Base-by-base conservation (phyloP, 2,797 vertebrate genomes). In the Falco cherrug region DNA sequence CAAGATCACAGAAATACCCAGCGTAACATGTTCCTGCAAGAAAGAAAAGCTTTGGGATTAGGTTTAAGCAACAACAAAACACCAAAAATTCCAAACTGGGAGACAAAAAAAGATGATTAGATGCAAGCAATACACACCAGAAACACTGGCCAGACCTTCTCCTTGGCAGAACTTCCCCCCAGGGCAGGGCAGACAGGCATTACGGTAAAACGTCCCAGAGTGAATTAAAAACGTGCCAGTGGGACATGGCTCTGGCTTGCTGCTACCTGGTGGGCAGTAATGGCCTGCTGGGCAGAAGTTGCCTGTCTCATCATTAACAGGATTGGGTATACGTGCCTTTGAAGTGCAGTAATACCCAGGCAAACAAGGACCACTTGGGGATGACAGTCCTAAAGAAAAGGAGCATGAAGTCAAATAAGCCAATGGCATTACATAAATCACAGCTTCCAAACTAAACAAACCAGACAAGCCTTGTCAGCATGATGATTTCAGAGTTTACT, bases 1-100 rank as follows among this genome's bases (percentile, higher is more conserved):
- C 98, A 96, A 96, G 96, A 50, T 97, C 96, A 78, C 99, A 99
- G 96, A 98, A 98, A 97, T 98, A 99, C 9, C 99, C 99, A 43
- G 98, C 94, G 25, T 89, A 96, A 81, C 99, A 99, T 1, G 93
- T 90, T 56, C 99, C 99, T 99, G 53, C 13, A 89, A 56, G 47
- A 37, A 19, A 41, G 28, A 28, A 70, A 63, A 47, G 22, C 41
- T 33, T 54, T 6, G 3, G n/a, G 1, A 3, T 45, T 5, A 37
- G 28, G 5, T 16, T 37, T 39, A 33, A 57, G 47, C 28, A 70
- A 47, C 0, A 13, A 74, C 31, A 17, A 50, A 87, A 56, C 5
- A 19, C 2, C 4, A 20, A 64, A 48, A 65, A 15, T 10, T 5
- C 26, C 33, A 24, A 22, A 41, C 3, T 12, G 12, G 14, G 24